Evolutionary conservation across 92 coral and sea anemone species (phyloP).

Genomic region (Diadumene lineata): DNA sequence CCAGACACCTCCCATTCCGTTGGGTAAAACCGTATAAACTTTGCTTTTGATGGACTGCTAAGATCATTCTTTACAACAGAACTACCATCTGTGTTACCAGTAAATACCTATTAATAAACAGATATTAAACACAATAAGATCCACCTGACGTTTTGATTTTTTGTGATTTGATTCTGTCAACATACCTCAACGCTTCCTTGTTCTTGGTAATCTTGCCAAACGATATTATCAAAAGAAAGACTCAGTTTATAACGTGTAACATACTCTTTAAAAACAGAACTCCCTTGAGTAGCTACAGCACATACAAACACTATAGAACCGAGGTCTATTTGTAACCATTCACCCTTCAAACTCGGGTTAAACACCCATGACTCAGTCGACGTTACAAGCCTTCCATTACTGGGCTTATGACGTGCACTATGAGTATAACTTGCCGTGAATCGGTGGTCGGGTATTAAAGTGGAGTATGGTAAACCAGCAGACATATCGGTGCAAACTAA

Average conservation of each 20-base stretch:
- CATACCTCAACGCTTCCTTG: slow-evolving; percentile 6
- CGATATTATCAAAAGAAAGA: slow-evolving; percentile 21
- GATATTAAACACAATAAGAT: too few relatives aligned
- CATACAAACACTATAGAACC: slow-evolving; percentile 8
- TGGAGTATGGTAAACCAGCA: slow-evolving; percentile 12
- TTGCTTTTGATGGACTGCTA: slow-evolving; percentile 2
- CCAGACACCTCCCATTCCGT: background rate
- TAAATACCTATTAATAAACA: slow-evolving; percentile 9
- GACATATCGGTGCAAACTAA: slow-evolving; percentile 9
- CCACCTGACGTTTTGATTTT: too few relatives aligned
- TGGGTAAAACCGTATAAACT: slow-evolving; percentile 15
- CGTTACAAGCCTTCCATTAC: slow-evolving; percentile 13
- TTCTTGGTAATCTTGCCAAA: slow-evolving; percentile 36
- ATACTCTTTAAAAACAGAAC: background rate
- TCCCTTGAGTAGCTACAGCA: slow-evolving; percentile 35
- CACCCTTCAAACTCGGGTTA: background rate
- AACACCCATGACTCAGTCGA: slow-evolving; percentile 16
- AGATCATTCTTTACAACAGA: slow-evolving; percentile 7
- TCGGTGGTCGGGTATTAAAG: slow-evolving; percentile 24
- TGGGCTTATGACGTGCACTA: background rate
- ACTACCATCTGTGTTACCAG: slow-evolving; percentile 17
- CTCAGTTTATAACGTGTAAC: slow-evolving; percentile 19
- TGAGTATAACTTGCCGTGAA: slow-evolving; percentile 17
- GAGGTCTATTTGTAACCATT: slow-evolving; percentile 40
- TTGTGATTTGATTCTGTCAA: too few relatives aligned